A percentile compares a stretch with the other conserved stretches of the same genome.
These are phyloP conservation scores for Lanistes nyassanus DNA, from an alignment of 1,140 invertebrate species.

Conservation along the genomic window DNA sequence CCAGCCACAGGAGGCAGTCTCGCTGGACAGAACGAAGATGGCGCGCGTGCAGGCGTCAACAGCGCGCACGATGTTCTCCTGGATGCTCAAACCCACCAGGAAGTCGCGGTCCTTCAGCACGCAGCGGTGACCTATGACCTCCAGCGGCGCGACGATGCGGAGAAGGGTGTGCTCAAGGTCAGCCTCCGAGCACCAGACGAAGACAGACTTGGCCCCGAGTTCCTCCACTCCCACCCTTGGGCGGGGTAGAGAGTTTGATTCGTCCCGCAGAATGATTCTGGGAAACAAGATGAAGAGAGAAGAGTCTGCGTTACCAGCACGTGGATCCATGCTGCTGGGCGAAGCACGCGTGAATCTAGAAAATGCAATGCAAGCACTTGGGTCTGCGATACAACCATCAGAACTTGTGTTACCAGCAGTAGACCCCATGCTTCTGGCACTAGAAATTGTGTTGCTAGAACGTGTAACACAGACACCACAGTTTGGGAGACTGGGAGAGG, in stretches of 20 bases:
- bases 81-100: constrained; percentile 42
- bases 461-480: too few species aligned
- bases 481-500: too few species aligned
- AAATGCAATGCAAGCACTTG: not conserved
- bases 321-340: not conserved
- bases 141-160: constrained; percentile 32
- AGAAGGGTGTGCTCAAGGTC: constrained; percentile 40
- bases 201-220: constrained; percentile 9
- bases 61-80: constrained; percentile 51
- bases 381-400: too few species aligned
- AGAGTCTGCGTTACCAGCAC: not conserved
- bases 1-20: constrained; percentile 42
- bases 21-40: constrained; percentile 41
- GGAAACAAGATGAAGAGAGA: too few species aligned
- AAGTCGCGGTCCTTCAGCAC: constrained; percentile 49
- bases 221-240: not conserved
- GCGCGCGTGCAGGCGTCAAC: constrained; percentile 36
- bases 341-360: not conserved
- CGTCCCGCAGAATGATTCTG: not conserved
- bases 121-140: constrained; percentile 35
- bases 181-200: constrained; percentile 43
- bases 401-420: too few species aligned
- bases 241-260: not conserved
- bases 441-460: too few species aligned
- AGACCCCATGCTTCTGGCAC: too few species aligned